Evolutionary conservation across 2,797 vertebrate species (phyloP), one percentile per base, ranked within the genome.

Genomic region (Mastacembelus armatus): DNA sequence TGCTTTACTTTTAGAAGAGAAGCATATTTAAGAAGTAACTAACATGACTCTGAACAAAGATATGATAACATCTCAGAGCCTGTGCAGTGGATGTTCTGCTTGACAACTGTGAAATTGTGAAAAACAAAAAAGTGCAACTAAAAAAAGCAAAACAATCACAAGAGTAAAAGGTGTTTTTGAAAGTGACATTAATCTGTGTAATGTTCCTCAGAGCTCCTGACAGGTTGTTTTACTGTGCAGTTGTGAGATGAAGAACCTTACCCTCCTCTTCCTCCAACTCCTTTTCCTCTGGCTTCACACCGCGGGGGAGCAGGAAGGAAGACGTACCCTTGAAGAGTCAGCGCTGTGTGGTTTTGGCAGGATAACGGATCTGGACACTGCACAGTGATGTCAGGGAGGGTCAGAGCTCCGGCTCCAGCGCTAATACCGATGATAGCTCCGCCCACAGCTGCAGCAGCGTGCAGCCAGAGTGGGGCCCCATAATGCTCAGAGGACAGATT

Each of bases 261-360:
- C 8, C 26, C 16, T 15, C 19, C 26, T 61, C 51, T 42, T 29
- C 45, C 19, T 18, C 43, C 33, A 39, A 50, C 66, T 42, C 62
- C 30, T 58, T 72, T 10, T 40, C 39, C 40, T 57, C 60, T 14
- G 5, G 11, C 44, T 70, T 43, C 51, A 71, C 35, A 1, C 48
- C 59, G 43, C 38, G 36, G 14, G 32, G 49, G 21, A 36, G 11
- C 16, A 52, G 67, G 61, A 59, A 54, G 59, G 0, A 22, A 69
- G 64, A 60, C 30, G 3, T 72, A 84, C 52, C 88, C 88, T 88
- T 84, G 75, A 83, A 79, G 55, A 85, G 74, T 79, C 70, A 57
- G 40, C 38, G 61, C 26, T 7, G 2, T 26, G 10, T 21, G 36
- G 74, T 69, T 43, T 55, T 85, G 80, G 83, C 85, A 66, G 57